A percentile compares a stretch with the other conserved stretches of the same genome.
Evolutionary conservation across 2,113 vertebrate genomes (phyloP).

Genomic region (Trachemys scripta): DNA sequence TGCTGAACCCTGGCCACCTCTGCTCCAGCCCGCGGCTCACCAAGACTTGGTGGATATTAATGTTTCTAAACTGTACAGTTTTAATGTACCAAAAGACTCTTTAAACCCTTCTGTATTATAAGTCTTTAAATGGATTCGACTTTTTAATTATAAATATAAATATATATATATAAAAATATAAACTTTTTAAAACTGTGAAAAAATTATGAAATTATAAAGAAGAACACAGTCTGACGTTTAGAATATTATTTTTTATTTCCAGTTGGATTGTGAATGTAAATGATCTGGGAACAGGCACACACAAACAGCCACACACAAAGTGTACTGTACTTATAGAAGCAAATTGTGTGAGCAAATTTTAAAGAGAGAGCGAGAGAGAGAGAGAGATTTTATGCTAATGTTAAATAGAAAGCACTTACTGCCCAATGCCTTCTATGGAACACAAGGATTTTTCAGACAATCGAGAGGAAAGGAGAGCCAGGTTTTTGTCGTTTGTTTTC

Average conservation of each 20-base stretch:
- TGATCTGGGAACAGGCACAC: conserved; percentile 80
- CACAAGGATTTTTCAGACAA: conserved; percentile 87
- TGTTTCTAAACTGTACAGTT: conserved; percentile 83
- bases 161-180: conserved; percentile 87
- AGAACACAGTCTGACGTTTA: conserved; percentile 83
- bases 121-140: conserved; percentile 83
- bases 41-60: conserved; percentile 40
- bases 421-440: conserved; percentile 77
- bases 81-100: conserved; percentile 82
- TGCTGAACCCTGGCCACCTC: conserved; percentile 77
- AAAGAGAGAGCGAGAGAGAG: conserved; percentile 67
- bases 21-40: conserved; percentile 32
- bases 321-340: conserved; percentile 79
- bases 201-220: conserved; percentile 83
- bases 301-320: conserved; percentile 52
- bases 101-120: conserved; percentile 80
- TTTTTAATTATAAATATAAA: conserved; percentile 89
- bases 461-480: conserved; percentile 86
- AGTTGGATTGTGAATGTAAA: conserved; percentile 85
- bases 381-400: conserved; percentile 76
- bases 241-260: conserved; percentile 87
- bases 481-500: conserved; percentile 75
- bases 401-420: conserved; percentile 90
- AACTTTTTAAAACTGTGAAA: conserved; percentile 88
- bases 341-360: conserved; percentile 84